These are phyloP conservation scores for Saimiri boliviensis DNA, from an alignment of 2,113 vertebrate species.

Conservation along the genomic window DNA sequence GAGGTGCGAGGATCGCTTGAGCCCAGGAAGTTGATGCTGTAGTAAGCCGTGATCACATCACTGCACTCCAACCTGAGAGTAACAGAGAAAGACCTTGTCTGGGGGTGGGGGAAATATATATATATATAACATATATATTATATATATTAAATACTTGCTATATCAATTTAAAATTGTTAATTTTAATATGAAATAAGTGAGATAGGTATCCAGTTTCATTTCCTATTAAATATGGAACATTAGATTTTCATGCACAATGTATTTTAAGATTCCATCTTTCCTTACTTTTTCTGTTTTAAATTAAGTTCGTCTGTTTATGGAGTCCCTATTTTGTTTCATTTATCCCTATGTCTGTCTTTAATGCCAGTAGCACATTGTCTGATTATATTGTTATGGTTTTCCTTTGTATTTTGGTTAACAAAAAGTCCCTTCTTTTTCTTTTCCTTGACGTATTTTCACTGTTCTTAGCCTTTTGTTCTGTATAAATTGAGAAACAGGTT, in stretches of 20 bases:
- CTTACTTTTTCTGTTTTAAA: neutral
- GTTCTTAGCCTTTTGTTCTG: neutral
- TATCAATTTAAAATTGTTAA: slow-evolving; percentile 12
- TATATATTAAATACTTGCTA: neutral
- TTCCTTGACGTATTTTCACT: neutral
- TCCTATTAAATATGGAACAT: neutral
- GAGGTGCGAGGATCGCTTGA: no score
- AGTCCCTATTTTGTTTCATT: neutral
- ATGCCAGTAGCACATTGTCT: neutral
- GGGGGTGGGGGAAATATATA: no score
- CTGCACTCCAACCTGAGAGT: no score
- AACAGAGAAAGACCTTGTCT: no score
- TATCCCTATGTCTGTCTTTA: neutral
- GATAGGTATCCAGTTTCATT: neutral
- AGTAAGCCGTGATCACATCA: no score
- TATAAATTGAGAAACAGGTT: slow-evolving; percentile 17
- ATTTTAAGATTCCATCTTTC: neutral
- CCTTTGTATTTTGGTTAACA: slow-evolving; percentile 11
- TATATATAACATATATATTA: no score
- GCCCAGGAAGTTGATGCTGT: no score
- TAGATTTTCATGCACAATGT: neutral
- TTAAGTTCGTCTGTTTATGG: neutral
- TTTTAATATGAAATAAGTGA: slow-evolving; percentile 9
- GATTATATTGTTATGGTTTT: neutral
- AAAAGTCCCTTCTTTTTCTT: neutral